A percentile compares a stretch with the other conserved stretches of the same genome.
Conservation (phyloP, 2,113 vertebrate genomes). For the Nannospalax galili region DNA sequence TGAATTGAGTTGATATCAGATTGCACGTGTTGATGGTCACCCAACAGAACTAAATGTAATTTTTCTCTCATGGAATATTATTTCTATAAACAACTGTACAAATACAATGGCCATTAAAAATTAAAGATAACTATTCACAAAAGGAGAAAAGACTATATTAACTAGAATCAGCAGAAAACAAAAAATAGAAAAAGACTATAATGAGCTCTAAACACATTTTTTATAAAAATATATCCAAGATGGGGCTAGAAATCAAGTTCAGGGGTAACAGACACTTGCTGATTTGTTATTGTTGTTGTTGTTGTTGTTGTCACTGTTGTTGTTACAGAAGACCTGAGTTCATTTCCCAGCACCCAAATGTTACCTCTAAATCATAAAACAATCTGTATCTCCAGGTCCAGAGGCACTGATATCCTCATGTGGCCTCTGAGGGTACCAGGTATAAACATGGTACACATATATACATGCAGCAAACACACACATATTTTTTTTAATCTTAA, state of each 20-base stretch:
- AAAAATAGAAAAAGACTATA: neutral
- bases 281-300: too few relatives aligned
- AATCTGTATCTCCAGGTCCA: neutral
- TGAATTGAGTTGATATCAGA: neutral
- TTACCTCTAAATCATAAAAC: neutral
- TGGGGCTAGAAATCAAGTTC: neutral
- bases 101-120: neutral
- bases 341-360: neutral
- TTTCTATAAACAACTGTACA: neutral
- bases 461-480: neutral
- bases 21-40: neutral
- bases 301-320: too few relatives aligned
- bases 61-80: neutral
- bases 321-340: neutral
- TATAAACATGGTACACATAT: neutral
- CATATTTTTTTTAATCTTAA: too few relatives aligned
- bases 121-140: neutral
- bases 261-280: neutral
- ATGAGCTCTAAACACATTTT: neutral
- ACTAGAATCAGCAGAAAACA: neutral
- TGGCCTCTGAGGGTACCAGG: neutral
- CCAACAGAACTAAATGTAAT: conserved; percentile 1
- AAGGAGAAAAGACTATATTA: neutral
- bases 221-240: neutral
- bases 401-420: too few relatives aligned